Evolutionary conservation across 2,797 vertebrate genomes (phyloP), one percentile per base, ranked within the genome.

Genomic region (Gadopsis marmoratus): DNA sequence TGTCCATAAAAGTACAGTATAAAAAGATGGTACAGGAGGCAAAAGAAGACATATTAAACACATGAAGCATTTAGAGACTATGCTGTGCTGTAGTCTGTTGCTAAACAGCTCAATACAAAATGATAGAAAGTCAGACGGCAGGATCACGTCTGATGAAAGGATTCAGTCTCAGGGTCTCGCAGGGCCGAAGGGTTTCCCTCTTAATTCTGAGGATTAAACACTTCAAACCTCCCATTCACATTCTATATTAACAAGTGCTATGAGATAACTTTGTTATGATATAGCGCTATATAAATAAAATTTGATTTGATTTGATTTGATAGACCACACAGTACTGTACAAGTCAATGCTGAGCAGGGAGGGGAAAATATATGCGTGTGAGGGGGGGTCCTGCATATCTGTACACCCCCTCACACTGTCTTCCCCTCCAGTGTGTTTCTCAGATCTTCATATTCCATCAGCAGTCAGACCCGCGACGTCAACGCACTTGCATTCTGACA

Each of bases 401-500:
- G 64, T 51, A 59, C 79, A 53, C 66, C 73, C 66, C 70, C 54
- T 31, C 71, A 71, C 80, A 72, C 51, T 47, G 55, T 43, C 75
- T 35, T 55, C 43, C 47, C 43, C 31, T 76, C 58, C 64, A 33
- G 41, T 67, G 33, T 68, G 60, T 51, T 79, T 55, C 78, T 83
- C 75, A 82, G 81, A 89, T 92, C 90, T 86, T 85, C 80, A 76
- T 85, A 77, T 91, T 86, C 83, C 78, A 87, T 85, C 79, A 86
- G 77, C 86, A 89, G 72, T 72, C 83, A 80, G 81, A 88, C 76
- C 77, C 62, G 43, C 71, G 91, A 93, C 87, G 90, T 95, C 95
- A 89, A 69, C 86, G 86, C 93, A 84, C 93, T 86, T 73, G 88
- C 88, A 85, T 94, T 91, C 90, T 94, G 94, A 95, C 96, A 95